Evolutionary conservation across 2,888 invertebrate species (phyloP).

Genomic region (Cataglyphis livida): DNA sequence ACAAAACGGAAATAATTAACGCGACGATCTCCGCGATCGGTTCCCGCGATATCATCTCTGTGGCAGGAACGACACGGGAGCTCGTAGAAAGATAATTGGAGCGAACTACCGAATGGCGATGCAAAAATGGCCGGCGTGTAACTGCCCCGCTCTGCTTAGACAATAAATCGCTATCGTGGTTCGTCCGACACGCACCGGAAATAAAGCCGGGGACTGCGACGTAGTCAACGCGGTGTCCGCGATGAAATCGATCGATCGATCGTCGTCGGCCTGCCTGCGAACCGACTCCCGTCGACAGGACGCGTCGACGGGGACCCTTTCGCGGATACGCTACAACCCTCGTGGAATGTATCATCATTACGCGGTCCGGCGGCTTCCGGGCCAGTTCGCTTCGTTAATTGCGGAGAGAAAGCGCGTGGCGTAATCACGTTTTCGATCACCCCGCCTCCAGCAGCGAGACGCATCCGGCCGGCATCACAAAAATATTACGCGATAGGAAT

Average conservation of each 20-base stretch:
- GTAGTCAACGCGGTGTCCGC: constrained; percentile 36
- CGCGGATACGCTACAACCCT: constrained; percentile 63
- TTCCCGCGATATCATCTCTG: constrained; percentile 6
- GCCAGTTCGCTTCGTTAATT: constrained; percentile 77
- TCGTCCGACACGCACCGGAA: constrained; percentile 31
- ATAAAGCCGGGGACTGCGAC: constrained; percentile 28
- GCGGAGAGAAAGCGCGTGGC: constrained; percentile 76
- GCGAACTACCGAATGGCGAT: constrained; percentile 17
- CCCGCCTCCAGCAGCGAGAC: constrained; percentile 34
- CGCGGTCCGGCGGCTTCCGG: constrained; percentile 75
- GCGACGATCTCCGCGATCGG: constrained; percentile 4
- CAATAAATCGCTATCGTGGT: constrained; percentile 40
- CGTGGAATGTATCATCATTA: constrained; percentile 80
- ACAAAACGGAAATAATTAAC: constrained; percentile 34
- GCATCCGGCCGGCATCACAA: constrained; percentile 65
- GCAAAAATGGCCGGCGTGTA: constrained; percentile 10
- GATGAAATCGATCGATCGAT: constrained; percentile 59
- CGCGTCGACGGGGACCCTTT: constrained; percentile 58
- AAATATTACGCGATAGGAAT: constrained; percentile 70
- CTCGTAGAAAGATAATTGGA: constrained; percentile 43
- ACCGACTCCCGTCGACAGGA: constrained; percentile 67
- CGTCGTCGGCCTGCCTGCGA: constrained; percentile 61
- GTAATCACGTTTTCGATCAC: constrained; percentile 74
- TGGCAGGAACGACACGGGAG: constrained; percentile 14
- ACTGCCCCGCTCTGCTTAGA: constrained; percentile 30